Percentiles rank a stretch among this genome's conserved stretches.
phyloP scores from a whole-genome alignment of 2,888 invertebrate genomes.

The Cerceris ruficornis region DNA sequence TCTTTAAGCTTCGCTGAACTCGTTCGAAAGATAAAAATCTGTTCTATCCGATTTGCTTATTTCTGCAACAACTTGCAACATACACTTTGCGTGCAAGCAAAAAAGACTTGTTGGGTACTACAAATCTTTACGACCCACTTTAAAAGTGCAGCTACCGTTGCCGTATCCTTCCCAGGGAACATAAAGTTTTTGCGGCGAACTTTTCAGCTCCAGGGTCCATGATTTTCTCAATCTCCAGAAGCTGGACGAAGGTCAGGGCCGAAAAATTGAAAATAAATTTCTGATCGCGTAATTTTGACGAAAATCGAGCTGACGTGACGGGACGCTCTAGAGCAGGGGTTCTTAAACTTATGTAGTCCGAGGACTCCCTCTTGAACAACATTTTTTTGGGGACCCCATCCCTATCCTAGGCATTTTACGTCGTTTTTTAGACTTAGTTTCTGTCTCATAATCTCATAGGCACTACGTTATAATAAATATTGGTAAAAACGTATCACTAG shows the following conservation, averaged over 20 bases:
- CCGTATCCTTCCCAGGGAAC: neutral
- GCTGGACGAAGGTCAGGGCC: constrained; percentile 55
- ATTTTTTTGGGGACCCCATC: no score
- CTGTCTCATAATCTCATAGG: no score
- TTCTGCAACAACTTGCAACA: neutral
- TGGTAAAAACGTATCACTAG: no score
- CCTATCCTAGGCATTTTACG: no score
- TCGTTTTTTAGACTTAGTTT: no score
- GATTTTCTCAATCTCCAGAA: constrained; percentile 22
- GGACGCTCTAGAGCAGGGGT: neutral
- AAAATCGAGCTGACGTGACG: neutral
- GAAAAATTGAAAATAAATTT: constrained; percentile 52
- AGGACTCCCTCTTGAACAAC: no score
- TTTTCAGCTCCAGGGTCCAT: constrained; percentile 16
- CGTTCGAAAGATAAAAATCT: no score
- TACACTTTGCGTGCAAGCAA: neutral
- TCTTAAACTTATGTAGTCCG: no score
- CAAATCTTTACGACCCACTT: constrained; percentile 58
- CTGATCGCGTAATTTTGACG: neutral
- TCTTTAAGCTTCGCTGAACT: no score
- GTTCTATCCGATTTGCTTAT: no score
- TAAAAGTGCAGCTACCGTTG: constrained; percentile 18
- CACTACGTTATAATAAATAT: no score
- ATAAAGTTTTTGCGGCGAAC: constrained; percentile 45
- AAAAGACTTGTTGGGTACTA: neutral